phyloP scores from a whole-genome alignment of 92 coral and sea anemone species.

The Zoanthus sociatus region DNA sequence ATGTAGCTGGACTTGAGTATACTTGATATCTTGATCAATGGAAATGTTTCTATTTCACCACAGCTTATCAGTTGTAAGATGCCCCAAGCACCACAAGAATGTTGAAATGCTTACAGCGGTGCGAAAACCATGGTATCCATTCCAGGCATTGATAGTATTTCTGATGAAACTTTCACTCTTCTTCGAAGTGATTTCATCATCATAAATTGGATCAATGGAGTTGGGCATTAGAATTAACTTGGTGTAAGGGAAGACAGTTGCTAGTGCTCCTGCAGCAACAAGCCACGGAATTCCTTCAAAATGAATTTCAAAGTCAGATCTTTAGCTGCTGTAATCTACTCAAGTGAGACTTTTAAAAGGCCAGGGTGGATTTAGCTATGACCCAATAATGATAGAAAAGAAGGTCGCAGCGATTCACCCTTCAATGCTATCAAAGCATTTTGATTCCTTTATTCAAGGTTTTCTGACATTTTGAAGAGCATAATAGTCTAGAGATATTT shows the following conservation, averaged over 20 bases:
- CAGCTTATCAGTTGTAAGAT: slow-evolving; percentile 40
- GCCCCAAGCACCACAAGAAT: slow-evolving; percentile 70
- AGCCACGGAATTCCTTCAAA: slow-evolving; percentile 70
- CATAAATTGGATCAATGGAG: slow-evolving; percentile 89
- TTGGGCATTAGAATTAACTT: slow-evolving; percentile 77
- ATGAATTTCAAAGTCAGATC: background rate
- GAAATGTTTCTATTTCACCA: background rate
- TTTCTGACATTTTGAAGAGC: no score
- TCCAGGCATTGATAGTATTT: slow-evolving; percentile 80
- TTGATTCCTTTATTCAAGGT: no score
- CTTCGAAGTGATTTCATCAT: slow-evolving; percentile 71
- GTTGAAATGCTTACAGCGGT: slow-evolving; percentile 68
- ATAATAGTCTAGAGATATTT: no score
- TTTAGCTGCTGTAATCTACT: background rate
- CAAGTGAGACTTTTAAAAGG: no score
- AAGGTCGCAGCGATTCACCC: no score
- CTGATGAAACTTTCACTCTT: slow-evolving; percentile 79
- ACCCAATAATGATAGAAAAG: no score
- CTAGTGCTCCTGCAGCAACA: slow-evolving; percentile 75
- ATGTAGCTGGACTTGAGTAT: background rate
- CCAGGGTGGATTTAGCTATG: no score
- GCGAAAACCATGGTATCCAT: slow-evolving; percentile 76
- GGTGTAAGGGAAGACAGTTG: slow-evolving; percentile 75
- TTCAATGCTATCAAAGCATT: no score
- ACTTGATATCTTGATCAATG: background rate